Base-by-base conservation (phyloP, 2,888 invertebrate genomes). In the Troilus luridus region DNA sequence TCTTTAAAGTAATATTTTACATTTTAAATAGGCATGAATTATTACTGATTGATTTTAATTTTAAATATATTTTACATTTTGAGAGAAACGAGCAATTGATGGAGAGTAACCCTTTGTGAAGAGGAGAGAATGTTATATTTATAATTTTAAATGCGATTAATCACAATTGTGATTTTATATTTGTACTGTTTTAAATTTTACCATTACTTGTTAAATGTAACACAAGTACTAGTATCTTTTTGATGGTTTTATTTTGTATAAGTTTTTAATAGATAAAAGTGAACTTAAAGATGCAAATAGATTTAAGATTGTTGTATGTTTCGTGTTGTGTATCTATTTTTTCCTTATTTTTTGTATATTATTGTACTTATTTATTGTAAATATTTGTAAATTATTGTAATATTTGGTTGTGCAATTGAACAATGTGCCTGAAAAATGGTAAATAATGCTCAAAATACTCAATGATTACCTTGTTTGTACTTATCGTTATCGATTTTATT, bases 401-500 rank as follows among this genome's bases (percentile, higher is more conserved):
- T 90, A 72, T 72, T 77, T 90, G 90, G 72, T 64, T 58, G 56
- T 56, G 67, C 24, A 77, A 77, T 77, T 56, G 58, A 90, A 67
- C 58, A 90, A 72, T 59, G 59, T 77, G 67, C 90, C 72, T 90
- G 14, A 64, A 77, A 64, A 72, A 72, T 59, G 90, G 67, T 77
- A 90, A 77, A 72, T n/a, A 90, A 90, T 90, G 90, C 90, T 90
- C 90, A 90, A 90, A 90, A 90, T 90, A 90, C 90, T 90, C 90
- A 90, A 88, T 88, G 85, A 62, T 59, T 88, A 88, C 88, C 81
- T 85, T 85, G 56, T 85, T 81, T 54, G 90, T 90, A 90, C 90
- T 85, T 90, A 90, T 81, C 81, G n/a, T 90, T 90, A 89, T 89
- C 54, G n/a, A 72, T n/a, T 90, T 41, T 89, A 72, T 56, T 58